phyloP scores from a whole-genome alignment of 2,888 invertebrate genomes.

The Tenthredo livida region DNA sequence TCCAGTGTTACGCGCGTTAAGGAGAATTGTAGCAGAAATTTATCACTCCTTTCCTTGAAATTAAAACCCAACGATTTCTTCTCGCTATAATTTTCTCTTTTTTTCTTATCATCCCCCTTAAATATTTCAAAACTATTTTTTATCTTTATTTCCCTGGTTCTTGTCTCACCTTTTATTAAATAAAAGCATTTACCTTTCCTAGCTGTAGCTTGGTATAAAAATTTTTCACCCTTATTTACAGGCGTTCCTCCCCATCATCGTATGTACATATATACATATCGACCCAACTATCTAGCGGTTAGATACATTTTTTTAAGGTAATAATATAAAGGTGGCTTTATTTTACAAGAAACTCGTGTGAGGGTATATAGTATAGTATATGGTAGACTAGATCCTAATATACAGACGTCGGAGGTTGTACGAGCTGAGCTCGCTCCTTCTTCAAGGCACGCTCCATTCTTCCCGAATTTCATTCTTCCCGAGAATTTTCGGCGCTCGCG shows the following conservation, averaged over 20 bases:
- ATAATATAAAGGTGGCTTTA: slow-evolving; percentile 4
- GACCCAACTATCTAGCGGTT: background rate
- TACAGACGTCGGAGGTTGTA: slow-evolving; percentile 27
- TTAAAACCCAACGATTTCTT: slow-evolving; percentile 35
- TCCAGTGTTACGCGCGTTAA: slow-evolving; percentile 10
- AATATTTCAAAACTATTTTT: background rate
- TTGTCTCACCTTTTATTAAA: background rate
- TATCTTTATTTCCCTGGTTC: background rate
- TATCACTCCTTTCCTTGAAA: slow-evolving; percentile 1
- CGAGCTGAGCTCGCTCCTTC: background rate
- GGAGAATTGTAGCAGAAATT: background rate
- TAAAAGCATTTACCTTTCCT: background rate
- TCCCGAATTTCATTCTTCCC: slow-evolving; percentile 33
- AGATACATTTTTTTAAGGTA: background rate
- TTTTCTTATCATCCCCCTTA: background rate
- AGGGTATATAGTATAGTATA: background rate
- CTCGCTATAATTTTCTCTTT: background rate
- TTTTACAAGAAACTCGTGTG: slow-evolving; percentile 34
- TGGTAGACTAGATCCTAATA: slow-evolving; percentile 28
- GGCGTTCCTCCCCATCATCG: background rate
- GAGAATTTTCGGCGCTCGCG: slow-evolving; percentile 53
- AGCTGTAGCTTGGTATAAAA: background rate
- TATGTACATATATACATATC: background rate
- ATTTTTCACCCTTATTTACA: background rate
- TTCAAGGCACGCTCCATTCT: slow-evolving; percentile 39